Percentiles rank a stretch among this genome's conserved stretches.
Evolutionary conservation across 2,888 invertebrate genomes (phyloP).

Genomic region (Brachycybe producta): DNA sequence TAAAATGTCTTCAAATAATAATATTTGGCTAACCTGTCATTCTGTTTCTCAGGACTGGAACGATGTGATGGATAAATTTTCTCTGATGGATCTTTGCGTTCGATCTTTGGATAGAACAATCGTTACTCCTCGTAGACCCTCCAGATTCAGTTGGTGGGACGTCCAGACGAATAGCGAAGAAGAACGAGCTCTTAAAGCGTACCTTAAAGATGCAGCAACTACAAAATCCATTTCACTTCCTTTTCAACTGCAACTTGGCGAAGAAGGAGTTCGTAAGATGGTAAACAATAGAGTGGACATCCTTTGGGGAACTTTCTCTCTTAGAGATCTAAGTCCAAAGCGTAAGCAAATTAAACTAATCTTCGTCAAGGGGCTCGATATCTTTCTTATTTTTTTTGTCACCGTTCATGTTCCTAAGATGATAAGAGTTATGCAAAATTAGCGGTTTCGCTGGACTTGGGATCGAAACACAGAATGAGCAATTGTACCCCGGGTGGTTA

Average conservation of each 20-base stretch:
- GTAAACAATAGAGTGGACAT: conserved; percentile 1
- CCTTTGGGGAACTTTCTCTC: neutral
- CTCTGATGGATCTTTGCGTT: conserved; percentile 32
- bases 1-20: neutral
- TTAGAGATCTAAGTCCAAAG: conserved; percentile 5
- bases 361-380: too few relatives aligned
- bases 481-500: conserved; percentile 6
- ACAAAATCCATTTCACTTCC: neutral
- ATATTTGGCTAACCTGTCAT: neutral
- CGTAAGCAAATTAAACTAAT: too few relatives aligned
- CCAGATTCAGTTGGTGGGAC: too few relatives aligned
- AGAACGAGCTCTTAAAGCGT: too few relatives aligned
- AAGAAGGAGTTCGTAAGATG: too few relatives aligned
- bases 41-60: conserved; percentile 26
- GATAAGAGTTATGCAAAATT: too few relatives aligned
- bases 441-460: conserved; percentile 5
- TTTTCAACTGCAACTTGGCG: neutral
- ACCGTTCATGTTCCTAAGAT: too few relatives aligned
- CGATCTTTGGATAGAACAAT: too few relatives aligned
- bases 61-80: conserved; percentile 30
- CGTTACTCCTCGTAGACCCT: too few relatives aligned
- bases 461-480: neutral
- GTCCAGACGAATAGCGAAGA: too few relatives aligned
- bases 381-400: too few relatives aligned
- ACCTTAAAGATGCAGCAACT: too few relatives aligned